Evolutionary conservation across 1,140 invertebrate genomes (phyloP).

Genomic region (Scylla paramamosain): DNA sequence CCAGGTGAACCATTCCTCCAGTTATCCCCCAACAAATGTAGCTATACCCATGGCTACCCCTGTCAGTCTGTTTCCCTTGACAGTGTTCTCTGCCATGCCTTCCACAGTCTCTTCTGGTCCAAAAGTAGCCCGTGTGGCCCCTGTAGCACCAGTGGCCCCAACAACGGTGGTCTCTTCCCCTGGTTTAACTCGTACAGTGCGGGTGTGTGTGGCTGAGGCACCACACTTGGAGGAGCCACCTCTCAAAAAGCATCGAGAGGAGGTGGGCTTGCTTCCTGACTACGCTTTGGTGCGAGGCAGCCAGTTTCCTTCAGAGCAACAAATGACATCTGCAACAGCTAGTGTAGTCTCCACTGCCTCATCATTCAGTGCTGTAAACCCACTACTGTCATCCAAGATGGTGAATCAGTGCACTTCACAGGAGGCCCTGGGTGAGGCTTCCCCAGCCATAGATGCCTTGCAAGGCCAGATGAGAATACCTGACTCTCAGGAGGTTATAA

Average conservation of each 20-base stretch:
- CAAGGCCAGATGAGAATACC: background rate
- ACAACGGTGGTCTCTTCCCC: slow-evolving; percentile 70
- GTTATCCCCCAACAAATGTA: background rate
- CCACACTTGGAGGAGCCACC: slow-evolving; percentile 48
- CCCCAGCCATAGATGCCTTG: background rate
- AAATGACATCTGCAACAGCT: background rate
- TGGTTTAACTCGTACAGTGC: slow-evolving; percentile 55
- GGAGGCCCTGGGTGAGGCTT: background rate
- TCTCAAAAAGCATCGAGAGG: slow-evolving; percentile 48
- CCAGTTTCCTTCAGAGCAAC: slow-evolving; percentile 35
- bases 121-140: slow-evolving; percentile 59
- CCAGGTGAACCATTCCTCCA: slow-evolving; percentile 5
- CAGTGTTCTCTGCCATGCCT: slow-evolving; percentile 51
- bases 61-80: slow-evolving; percentile 62
- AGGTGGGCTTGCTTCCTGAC: background rate
- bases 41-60: slow-evolving; percentile 40
- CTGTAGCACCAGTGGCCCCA: slow-evolving; percentile 56
- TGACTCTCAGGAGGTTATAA: background rate
- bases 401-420: background rate
- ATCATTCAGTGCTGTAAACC: background rate
- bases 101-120: slow-evolving; percentile 47
- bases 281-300: slow-evolving; percentile 36
- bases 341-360: background rate
- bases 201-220: slow-evolving; percentile 60
- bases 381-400: slow-evolving; percentile 10